Conservation (phyloP, 2,888 invertebrate species). For the Sminthurides aquaticus region DNA sequence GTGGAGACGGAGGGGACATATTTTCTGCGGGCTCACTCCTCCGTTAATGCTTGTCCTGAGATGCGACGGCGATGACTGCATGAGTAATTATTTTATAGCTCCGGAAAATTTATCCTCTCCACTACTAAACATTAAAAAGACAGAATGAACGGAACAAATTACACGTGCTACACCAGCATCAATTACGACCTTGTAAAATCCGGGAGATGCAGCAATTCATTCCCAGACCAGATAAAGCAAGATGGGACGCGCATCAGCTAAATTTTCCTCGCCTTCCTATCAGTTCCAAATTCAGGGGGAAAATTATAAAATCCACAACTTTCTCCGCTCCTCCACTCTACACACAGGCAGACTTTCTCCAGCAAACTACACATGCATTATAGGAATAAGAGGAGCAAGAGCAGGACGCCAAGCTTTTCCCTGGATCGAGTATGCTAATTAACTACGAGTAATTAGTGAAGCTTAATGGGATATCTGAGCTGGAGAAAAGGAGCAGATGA, state of each 20-base stretch:
- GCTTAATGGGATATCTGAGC: conserved; percentile 45
- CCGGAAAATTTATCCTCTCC: background rate
- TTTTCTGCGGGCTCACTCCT: no score
- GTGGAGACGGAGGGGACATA: background rate
- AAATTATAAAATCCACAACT: no score
- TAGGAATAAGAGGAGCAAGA: background rate
- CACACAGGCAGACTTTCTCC: no score
- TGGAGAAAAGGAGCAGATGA: conserved; percentile 38
- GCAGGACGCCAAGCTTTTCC: background rate
- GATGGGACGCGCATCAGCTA: background rate
- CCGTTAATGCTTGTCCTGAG: background rate
- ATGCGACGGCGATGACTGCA: background rate
- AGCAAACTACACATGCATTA: background rate
- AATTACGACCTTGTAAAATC: background rate
- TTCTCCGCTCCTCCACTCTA: no score
- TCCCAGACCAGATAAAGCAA: no score
- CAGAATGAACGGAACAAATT: background rate
- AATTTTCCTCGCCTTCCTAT: no score
- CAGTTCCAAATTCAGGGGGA: no score
- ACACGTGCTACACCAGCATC: background rate
- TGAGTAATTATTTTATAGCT: background rate
- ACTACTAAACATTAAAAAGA: background rate
- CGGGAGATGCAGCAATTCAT: no score
- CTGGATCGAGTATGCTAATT: conserved; percentile 37
- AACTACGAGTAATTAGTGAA: conserved; percentile 44